Base-by-base conservation (phyloP, 2,797 vertebrate genomes). In the Danionella dracula region DNA sequence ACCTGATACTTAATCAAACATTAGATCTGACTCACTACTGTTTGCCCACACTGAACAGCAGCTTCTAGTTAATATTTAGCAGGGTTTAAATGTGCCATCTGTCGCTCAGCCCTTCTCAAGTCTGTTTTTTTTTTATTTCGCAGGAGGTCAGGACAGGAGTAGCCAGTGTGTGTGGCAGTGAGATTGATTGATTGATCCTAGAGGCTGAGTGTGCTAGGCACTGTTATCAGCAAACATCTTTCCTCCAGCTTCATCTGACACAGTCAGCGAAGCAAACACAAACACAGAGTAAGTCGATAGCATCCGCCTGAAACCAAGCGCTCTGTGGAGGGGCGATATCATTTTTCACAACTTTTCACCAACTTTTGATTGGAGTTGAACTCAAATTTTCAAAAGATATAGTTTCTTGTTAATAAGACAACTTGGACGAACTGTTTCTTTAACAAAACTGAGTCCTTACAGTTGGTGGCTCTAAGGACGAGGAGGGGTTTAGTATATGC, bases 221-320 rank as follows among this genome's bases (percentile, higher is more conserved):
- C 40, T 13, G 40, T 40, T 73, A 69, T 76, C 73, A 44, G 61
- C 31, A 21, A 62, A 17, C 72, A 62, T 69, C 72, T 12, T 58
- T 45, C 19, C 44, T 65, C 32, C 61, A 8, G 51, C 70, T 80
- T 88, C 79, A 81, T 88, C 86, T 85, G 84, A 82, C 62, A 58
- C 76, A 82, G 80, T 82, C 83, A 80, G 77, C 78, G 81, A 84
- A 85, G 87, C 84, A 78, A 79, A 80, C 57, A 48, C 82, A 80
- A 27, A 27, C 23, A 27, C 54, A 74, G 55, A 57, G 88, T 87
- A 90, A 90, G 79, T 82, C 72, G 81, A 90, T 88, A 84, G 81
- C 78, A 79, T 83, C 81, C 72, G 75, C 74, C 78, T 83, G 87
- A 87, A 90, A 87, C 77, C 53, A 82, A 90, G 86, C 87, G 66